Percentiles rank a stretch among this genome's conserved stretches.
These are phyloP conservation scores for Orchesellides sinensis DNA, from an alignment of 2,888 invertebrate genomes.

Conservation along the genomic window DNA sequence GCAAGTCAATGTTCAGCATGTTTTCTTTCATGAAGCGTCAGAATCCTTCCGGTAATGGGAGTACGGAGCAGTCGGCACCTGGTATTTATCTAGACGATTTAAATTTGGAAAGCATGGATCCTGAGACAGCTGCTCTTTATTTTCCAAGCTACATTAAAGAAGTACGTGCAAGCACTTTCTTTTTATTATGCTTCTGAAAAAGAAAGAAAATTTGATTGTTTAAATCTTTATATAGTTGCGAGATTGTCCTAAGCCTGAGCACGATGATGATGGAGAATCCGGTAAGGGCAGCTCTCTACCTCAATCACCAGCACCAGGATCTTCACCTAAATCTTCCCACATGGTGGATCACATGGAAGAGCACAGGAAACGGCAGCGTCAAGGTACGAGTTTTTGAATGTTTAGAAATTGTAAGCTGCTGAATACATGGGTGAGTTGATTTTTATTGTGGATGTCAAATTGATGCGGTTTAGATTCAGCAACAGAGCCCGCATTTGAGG, in stretches of 20 bases:
- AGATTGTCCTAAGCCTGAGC: conserved; percentile 67
- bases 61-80: conserved; percentile 78
- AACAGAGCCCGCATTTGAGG: conserved; percentile 76
- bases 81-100: conserved; percentile 96
- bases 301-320: conserved; percentile 84
- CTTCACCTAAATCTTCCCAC: conserved; percentile 69
- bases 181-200: neutral
- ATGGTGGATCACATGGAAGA: conserved; percentile 70
- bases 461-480: conserved; percentile 25
- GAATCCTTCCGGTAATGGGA: conserved; percentile 76
- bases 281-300: conserved; percentile 97
- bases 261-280: conserved; percentile 96
- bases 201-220: neutral
- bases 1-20: conserved; percentile 89
- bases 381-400: too few relatives aligned
- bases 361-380: conserved; percentile 55
- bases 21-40: conserved; percentile 92
- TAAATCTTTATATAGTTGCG: conserved; percentile 60
- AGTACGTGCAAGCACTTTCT: conserved; percentile 32
- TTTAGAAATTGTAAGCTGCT: too few relatives aligned
- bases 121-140: conserved; percentile 93
- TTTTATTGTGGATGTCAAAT: neutral
- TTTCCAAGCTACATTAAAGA: conserved; percentile 80
- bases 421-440: too few relatives aligned
- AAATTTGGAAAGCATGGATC: conserved; percentile 92